phyloP scores from a whole-genome alignment of 2,113 vertebrate species.

The Balaeniceps rex region DNA sequence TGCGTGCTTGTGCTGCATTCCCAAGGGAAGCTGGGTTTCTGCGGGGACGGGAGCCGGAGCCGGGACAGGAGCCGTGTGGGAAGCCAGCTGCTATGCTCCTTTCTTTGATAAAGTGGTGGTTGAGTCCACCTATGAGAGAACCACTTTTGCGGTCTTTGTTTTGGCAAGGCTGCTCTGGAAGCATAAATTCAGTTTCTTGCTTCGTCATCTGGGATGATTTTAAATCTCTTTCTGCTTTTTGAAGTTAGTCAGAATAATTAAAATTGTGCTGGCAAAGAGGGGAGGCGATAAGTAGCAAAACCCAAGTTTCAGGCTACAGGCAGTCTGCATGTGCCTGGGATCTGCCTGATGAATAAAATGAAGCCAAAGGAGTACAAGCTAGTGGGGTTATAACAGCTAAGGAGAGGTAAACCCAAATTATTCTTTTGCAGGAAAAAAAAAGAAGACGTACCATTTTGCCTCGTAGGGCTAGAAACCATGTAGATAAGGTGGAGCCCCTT shows the following conservation, averaged over 20 bases:
- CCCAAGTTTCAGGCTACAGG: not conserved
- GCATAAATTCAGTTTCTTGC: not conserved
- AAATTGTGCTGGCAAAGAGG: not conserved
- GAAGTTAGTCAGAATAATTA: not conserved
- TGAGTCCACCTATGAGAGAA: not conserved
- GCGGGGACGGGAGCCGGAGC: not conserved
- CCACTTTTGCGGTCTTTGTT: not conserved
- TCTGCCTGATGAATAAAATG: not conserved
- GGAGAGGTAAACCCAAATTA: not conserved
- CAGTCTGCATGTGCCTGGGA: not conserved
- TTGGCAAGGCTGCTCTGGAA: not conserved
- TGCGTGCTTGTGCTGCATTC: not conserved
- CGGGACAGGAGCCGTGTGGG: not conserved
- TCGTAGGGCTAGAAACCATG: not conserved
- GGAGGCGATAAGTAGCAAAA: not conserved
- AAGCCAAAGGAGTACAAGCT: not conserved
- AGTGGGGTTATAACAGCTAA: not conserved
- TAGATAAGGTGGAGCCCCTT: not conserved
- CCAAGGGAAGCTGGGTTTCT: not conserved
- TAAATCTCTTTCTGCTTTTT: not conserved
- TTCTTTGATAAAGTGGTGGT: not conserved
- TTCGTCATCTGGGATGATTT: not conserved
- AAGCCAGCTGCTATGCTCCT: not conserved
- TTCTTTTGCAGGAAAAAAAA: not conserved
- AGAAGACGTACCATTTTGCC: not conserved